phyloP scores from a whole-genome alignment of 2,113 vertebrate genomes.

The Pandion haliaetus region DNA sequence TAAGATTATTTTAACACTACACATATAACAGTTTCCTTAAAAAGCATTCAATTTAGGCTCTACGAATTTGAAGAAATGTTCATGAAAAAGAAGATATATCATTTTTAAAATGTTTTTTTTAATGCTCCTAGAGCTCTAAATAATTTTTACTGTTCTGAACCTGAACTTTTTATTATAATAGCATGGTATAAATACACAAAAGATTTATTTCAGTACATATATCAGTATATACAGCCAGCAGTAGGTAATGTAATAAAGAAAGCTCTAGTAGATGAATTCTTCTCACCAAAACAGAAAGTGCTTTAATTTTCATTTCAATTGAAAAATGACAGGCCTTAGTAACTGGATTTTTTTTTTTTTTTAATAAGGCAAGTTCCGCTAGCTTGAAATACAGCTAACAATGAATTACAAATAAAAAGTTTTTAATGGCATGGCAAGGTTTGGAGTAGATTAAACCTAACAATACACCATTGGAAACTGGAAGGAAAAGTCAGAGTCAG shows the following conservation, averaged over 20 bases:
- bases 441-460: conserved; percentile 13
- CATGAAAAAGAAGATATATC: not conserved
- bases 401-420: conserved; percentile 19
- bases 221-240: not conserved
- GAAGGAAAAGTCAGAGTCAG: not conserved
- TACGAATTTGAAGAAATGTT: not conserved
- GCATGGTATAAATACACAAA: not conserved
- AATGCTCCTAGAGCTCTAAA: not conserved
- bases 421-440: not conserved
- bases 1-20: not conserved
- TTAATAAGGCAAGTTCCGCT: not conserved
- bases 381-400: not conserved
- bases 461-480: not conserved
- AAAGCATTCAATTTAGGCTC: not conserved
- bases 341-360: not conserved
- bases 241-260: not conserved
- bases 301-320: conserved; percentile 15
- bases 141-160: not conserved
- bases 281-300: not conserved
- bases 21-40: not conserved
- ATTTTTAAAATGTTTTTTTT: not conserved
- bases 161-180: not conserved
- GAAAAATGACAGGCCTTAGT: not conserved
- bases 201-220: not conserved
- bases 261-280: not conserved